These are phyloP conservation scores for Limosa lapponica DNA, from an alignment of 2,797 vertebrate species.

Conservation along the genomic window DNA sequence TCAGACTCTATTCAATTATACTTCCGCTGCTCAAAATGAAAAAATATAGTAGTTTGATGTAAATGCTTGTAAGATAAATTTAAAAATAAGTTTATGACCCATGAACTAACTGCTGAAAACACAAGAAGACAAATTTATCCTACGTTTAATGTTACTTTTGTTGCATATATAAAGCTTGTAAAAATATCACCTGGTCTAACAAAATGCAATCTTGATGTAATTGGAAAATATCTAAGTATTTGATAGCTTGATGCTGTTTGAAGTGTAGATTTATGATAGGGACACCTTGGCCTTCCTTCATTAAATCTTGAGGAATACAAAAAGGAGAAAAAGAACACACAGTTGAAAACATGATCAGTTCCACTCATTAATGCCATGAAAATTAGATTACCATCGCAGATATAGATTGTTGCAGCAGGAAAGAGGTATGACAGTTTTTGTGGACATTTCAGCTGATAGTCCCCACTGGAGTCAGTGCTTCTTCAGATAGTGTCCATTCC, in stretches of 20 bases:
- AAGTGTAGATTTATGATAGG: not conserved
- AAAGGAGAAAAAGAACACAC: not conserved
- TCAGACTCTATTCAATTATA: not conserved
- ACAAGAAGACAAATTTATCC: not conserved
- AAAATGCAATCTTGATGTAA: not conserved
- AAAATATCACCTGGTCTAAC: not conserved
- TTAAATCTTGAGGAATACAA: not conserved
- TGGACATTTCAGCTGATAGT: not conserved
- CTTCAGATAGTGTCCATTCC: not conserved
- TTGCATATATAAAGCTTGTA: not conserved
- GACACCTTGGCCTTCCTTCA: not conserved
- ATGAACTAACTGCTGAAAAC: not conserved
- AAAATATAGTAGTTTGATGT: not conserved
- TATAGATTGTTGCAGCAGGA: fast-evolving
- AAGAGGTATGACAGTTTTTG: not conserved
- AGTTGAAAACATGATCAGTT: not conserved
- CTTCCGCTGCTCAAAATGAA: no score
- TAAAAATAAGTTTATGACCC: not conserved
- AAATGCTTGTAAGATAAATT: not conserved
- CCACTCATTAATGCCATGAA: fast-evolving
- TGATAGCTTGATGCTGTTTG: not conserved
- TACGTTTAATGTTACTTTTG: not conserved
- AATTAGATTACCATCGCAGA: not conserved
- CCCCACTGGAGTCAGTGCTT: not conserved
- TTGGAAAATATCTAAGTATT: not conserved